A percentile compares a stretch with the other conserved stretches of the same genome.
Evolutionary conservation across 2,113 vertebrate genomes (phyloP).

Genomic region (Callopanchax toddi): DNA sequence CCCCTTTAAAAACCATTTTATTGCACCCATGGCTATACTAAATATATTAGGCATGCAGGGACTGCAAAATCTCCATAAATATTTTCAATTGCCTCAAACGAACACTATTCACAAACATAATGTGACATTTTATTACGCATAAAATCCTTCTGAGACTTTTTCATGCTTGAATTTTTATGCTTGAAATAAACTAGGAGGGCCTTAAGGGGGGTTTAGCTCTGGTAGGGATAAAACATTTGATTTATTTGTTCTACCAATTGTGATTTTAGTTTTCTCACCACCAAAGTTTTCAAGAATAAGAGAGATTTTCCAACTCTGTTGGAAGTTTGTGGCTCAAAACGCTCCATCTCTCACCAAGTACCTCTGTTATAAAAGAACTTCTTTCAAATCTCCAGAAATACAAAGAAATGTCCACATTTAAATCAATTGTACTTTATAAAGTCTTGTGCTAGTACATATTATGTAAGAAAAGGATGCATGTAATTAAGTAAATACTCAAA

Average conservation of each 20-base stretch:
- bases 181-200: conserved; percentile 9
- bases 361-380: too few species aligned
- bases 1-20: conserved; percentile 9
- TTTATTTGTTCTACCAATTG: neutral
- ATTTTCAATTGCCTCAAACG: neutral
- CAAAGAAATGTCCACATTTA: neutral
- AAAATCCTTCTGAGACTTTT: conserved; percentile 10
- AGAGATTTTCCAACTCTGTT: too few species aligned
- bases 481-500: too few species aligned
- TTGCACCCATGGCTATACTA: neutral
- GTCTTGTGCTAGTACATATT: too few species aligned
- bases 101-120: conserved; percentile 1
- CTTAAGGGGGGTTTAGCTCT: neutral
- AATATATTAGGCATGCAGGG: neutral
- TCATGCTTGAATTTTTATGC: conserved; percentile 1
- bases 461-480: too few species aligned
- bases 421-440: too few species aligned
- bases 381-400: neutral
- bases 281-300: too few species aligned
- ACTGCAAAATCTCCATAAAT: neutral
- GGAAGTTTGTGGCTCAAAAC: too few species aligned
- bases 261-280: conserved; percentile 9
- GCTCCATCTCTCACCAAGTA: too few species aligned
- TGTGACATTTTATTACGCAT: neutral
- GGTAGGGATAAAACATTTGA: neutral